A percentile compares a stretch with the other conserved stretches of the same genome.
phyloP scores from a whole-genome alignment of 2,888 invertebrate species.

The Xanthia togata region DNA sequence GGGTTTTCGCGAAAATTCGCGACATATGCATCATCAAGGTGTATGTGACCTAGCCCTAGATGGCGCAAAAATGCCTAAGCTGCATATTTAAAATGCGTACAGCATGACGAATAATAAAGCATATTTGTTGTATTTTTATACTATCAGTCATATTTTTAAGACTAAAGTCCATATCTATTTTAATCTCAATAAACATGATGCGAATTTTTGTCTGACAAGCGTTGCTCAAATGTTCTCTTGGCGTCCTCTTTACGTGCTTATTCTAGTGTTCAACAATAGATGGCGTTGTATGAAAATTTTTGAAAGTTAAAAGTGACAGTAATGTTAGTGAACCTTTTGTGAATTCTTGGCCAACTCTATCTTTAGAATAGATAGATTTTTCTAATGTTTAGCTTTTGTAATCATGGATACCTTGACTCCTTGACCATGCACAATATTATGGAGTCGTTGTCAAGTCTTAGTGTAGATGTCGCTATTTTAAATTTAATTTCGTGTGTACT shows the following conservation, averaged over 20 bases:
- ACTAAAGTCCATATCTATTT: constrained; percentile 42
- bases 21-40: no score
- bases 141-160: neutral
- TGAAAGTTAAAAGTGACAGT: neutral
- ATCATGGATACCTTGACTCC: neutral
- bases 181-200: constrained; percentile 16
- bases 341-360: neutral
- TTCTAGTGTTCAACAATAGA: constrained; percentile 9
- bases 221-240: neutral
- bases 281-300: constrained; percentile 28
- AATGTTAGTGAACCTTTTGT: neutral
- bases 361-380: neutral
- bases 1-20: no score
- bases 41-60: neutral
- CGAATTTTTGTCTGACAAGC: constrained; percentile 1
- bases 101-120: constrained; percentile 16
- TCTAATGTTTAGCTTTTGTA: neutral
- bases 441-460: neutral
- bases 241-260: neutral
- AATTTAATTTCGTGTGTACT: neutral
- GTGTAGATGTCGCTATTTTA: constrained; percentile 18
- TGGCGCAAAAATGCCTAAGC: neutral
- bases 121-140: constrained; percentile 10
- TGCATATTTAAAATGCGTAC: constrained; percentile 12
- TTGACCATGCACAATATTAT: neutral